Base-by-base conservation (phyloP, 2,888 invertebrate species). In the Euspilapteryx auroguttella region DNA sequence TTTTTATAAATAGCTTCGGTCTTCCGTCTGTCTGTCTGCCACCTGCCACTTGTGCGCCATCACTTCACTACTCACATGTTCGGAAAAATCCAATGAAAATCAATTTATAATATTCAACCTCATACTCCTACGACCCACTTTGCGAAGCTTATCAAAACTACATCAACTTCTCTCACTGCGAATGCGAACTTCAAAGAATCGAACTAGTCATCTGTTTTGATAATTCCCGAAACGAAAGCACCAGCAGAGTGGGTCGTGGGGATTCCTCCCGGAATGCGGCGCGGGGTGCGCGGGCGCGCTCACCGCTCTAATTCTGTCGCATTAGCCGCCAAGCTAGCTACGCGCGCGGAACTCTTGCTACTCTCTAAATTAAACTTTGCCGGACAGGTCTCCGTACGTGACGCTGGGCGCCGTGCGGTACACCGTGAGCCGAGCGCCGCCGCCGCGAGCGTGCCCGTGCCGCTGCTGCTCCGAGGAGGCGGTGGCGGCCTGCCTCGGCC, bases 391-490 rank as follows among this genome's bases (percentile, higher is more conserved):
- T 36, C 66, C 69, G 57, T 82, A 80, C 69, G 80, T 83, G 64
- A 80, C 82, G 54, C 79, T 85, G 62, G 85, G 85, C 47, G 81
- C 83, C 47, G 83, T 85, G 58, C 81, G 85, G 53, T 85, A 85
- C 73, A 83, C 84, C 41, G 81, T 85, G 43, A 80, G 85, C 48
- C 78, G 81, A 50, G 81, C 81, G 45, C 79, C 82, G 47, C 78
- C 79, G 50, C 78, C 80, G 68, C 57, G 79, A 62, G 68, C 73
- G 58, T 71, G 73, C 58, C 65, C 69, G 43, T 73, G 77, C 68
- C 76, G 73, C 62, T 73, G 71, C 65, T 73, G 68, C 71, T 75
- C 71, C 59, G 75, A 73, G 59, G 76, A 73, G 63, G 73, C 66
- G 62, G 57, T 66, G 55, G 69, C 69, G 55, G 71, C 68, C 56